Conservation (phyloP, 2,113 vertebrate genomes). For the Microcebus tavaratra region DNA sequence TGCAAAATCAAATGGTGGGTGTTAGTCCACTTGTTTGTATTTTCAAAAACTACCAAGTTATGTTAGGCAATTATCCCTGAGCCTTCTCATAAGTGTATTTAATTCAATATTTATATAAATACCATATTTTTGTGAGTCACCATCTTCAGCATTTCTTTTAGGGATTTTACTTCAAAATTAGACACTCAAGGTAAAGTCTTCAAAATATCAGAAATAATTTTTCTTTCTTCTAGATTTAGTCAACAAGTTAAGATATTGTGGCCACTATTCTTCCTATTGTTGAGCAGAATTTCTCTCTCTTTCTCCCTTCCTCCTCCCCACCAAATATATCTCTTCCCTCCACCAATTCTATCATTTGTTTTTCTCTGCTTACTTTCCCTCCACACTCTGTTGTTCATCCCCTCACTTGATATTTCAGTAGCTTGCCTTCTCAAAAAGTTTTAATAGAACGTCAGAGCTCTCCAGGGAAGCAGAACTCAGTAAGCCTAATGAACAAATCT, state of each 20-base stretch:
- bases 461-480: background rate
- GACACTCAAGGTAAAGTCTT: constrained; percentile 1
- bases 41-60: constrained; percentile 22
- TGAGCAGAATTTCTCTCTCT: background rate
- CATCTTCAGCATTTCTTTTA: background rate
- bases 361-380: background rate
- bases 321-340: background rate
- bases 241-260: background rate
- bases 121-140: background rate
- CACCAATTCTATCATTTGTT: background rate
- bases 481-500: constrained; percentile 7
- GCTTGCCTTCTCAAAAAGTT: background rate
- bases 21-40: background rate
- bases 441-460: background rate
- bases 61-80: background rate
- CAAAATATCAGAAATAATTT: background rate
- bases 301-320: background rate
- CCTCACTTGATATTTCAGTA: background rate
- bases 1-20: background rate
- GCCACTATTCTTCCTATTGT: background rate
- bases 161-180: constrained; percentile 8
- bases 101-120: background rate
- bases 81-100: background rate
- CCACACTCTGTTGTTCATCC: background rate
- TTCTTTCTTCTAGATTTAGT: background rate